Conservation (phyloP, 2,888 invertebrate genomes). For the Arctia plantaginis region DNA sequence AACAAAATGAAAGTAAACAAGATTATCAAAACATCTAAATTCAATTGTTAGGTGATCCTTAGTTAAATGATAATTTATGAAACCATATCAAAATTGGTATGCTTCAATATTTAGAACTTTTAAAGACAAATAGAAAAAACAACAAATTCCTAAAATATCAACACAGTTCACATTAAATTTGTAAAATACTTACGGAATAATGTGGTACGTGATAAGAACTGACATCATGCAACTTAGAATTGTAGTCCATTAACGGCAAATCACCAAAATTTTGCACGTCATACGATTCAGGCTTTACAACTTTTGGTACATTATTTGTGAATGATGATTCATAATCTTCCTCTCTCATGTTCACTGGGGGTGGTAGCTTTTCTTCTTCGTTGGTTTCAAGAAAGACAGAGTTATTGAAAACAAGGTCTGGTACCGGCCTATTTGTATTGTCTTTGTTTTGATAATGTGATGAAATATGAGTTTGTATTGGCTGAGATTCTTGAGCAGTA, state of each 20-base stretch:
- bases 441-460: background rate
- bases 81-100: no score
- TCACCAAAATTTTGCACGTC: slow-evolving; percentile 74
- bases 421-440: background rate
- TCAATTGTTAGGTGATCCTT: no score
- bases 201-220: slow-evolving; percentile 81
- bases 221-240: slow-evolving; percentile 73
- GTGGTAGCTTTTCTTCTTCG: slow-evolving; percentile 69
- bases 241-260: slow-evolving; percentile 76
- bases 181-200: slow-evolving; percentile 76
- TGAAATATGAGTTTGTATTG: background rate
- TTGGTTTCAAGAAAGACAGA: slow-evolving; percentile 28
- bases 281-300: slow-evolving; percentile 65
- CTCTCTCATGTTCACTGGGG: slow-evolving; percentile 70
- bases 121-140: background rate
- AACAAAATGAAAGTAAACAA: no score
- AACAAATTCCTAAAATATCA: background rate
- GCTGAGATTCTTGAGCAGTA: background rate
- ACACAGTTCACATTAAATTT: background rate
- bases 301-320: slow-evolving; percentile 70
- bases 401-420: slow-evolving; percentile 7
- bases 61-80: no score
- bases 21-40: no score
- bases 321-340: slow-evolving; percentile 66
- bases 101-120: no score